Base-by-base conservation (phyloP, 2,888 invertebrate species). In the Epirrhoe alternata region DNA sequence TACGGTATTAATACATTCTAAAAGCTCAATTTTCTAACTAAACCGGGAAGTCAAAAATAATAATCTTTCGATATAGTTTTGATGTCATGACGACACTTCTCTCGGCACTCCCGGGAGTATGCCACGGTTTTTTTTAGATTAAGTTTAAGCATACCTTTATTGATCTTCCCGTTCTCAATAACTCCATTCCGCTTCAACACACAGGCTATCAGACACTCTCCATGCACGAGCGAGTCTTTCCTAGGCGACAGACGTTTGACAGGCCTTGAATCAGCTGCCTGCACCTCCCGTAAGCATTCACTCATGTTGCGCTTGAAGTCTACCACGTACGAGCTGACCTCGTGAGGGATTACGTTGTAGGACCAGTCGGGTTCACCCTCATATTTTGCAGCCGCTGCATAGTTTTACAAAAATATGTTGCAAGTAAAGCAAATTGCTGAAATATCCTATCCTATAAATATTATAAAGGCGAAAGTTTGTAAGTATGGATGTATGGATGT, bases 341-440 rank as follows among this genome's bases (percentile, higher is more conserved):
- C 90, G 52, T 79, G 74, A 0, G 90, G 91, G 10, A 90, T 84
- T 0, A 82, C 59, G 57, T 76, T 85, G 75, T 92, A 96, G 94
- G 94, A 87, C 99, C 90, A 89, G 65, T 90, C 88, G 0, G 90
- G 89, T 0, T 82, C 83, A 2, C 59, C 71, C 6, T 80, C 77
- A 35, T 83, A 80, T 12, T 47, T 64, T 2, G 38, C 60, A 58
- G 52, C 38, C 35, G 30, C 45, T 45, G 33, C 12, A 61, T 30
- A 47, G 12, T 42, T 33, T 42, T 4, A 42, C 38, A 42, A 38
- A 38, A 12, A 3, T 12, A 12, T 12, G 38, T 8, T 33, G 33
- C 33, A 5, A 4, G 33, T 33, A 6, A 24, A 24, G 24, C 24
- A 2, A 24, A 24, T 24, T 24, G 24, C 1, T 24, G 24, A 24